Percentiles rank a stretch among this genome's conserved stretches.
These are phyloP conservation scores for Paracentrotus lividus DNA, from an alignment of 53 echinoderm and acorn worm species.

Conservation along the genomic window DNA sequence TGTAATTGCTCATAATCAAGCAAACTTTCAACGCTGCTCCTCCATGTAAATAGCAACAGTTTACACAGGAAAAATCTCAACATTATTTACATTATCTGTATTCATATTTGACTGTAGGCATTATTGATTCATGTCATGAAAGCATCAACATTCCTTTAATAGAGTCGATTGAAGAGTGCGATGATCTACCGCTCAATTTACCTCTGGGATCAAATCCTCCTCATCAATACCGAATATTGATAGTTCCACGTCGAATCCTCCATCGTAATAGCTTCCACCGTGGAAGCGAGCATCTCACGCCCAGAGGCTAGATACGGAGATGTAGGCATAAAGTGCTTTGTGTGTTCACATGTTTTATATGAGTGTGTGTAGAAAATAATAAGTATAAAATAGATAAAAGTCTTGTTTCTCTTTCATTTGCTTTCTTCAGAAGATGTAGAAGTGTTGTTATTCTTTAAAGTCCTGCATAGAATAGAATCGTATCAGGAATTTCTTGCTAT, in stretches of 20 bases:
- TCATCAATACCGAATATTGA: constrained; percentile 51
- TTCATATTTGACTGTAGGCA: background rate
- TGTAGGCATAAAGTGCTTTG: background rate
- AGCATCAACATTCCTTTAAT: constrained; percentile 30
- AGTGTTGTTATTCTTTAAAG: constrained; percentile 27
- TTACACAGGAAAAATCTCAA: too few species aligned
- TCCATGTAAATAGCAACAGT: too few species aligned
- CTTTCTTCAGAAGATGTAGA: constrained; percentile 49
- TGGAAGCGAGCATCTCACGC: constrained; percentile 20
- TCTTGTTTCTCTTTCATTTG: constrained; percentile 20
- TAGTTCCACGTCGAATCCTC: constrained; percentile 47
- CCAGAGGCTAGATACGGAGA: background rate
- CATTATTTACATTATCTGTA: too few species aligned
- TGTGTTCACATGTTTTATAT: background rate
- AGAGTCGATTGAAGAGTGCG: constrained; percentile 38
- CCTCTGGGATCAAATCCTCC: constrained; percentile 30
- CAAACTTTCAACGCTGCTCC: too few species aligned
- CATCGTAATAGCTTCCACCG: constrained; percentile 62
- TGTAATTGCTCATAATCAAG: too few species aligned
- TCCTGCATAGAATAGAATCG: background rate
- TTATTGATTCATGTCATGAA: constrained; percentile 36
- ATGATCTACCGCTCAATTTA: constrained; percentile 23
- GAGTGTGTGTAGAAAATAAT: background rate
- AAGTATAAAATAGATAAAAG: background rate
- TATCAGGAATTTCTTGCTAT: background rate